Conservation (phyloP, 2,113 vertebrate genomes). For the Tricholaema leucomelas region DNA sequence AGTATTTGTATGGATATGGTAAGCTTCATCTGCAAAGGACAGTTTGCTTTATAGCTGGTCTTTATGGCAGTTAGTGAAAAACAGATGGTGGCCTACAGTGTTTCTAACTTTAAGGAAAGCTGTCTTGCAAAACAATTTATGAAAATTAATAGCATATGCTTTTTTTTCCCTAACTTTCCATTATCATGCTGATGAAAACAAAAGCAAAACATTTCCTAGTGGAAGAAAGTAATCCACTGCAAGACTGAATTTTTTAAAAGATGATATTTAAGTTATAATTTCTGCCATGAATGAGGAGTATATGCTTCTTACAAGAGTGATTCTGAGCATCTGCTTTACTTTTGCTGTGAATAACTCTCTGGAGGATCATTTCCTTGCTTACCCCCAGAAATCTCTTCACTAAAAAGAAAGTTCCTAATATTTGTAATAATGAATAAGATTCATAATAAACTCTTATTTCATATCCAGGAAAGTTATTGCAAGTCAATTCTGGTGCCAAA, state of each 20-base stretch:
- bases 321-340: not conserved
- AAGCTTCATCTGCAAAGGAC: not conserved
- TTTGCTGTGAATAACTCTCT: not conserved
- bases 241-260: not conserved
- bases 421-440: not conserved
- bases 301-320: not conserved
- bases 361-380: not conserved
- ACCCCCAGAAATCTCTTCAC: not conserved
- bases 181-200: not conserved
- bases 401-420: not conserved
- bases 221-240: not conserved
- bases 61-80: not conserved
- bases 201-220: not conserved
- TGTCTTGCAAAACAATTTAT: not conserved
- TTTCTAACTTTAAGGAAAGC: not conserved
- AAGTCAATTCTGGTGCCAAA: conserved; percentile 97
- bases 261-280: not conserved
- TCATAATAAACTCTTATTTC: conserved; percentile 30
- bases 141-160: not conserved
- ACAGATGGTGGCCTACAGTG: not conserved
- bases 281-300: not conserved
- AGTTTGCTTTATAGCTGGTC: not conserved
- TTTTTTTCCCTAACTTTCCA: not conserved
- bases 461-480: conserved; percentile 89
- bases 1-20: not conserved